Conservation (phyloP, 64 coral and sea anemone species). For the Porites australiensis region DNA sequence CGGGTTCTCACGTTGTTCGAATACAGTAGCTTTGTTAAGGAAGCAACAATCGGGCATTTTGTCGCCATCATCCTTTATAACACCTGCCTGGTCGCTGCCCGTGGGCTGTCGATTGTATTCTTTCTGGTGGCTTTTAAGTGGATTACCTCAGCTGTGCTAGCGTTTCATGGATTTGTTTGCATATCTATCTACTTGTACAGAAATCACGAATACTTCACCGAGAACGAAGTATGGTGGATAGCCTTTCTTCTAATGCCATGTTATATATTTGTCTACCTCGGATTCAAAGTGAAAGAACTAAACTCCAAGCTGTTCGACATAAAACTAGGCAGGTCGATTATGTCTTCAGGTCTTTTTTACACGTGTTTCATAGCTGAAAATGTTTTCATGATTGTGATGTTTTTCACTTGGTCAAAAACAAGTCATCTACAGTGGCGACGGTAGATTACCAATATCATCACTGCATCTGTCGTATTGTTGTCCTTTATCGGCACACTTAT, state of each 20-base stretch:
- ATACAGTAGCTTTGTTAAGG: conserved; percentile 25
- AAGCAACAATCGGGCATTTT: conserved; percentile 15
- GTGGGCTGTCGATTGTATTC: conserved; percentile 57
- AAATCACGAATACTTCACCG: conserved; percentile 46
- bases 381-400: conserved; percentile 48
- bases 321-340: conserved; percentile 49
- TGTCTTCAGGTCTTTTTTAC: conserved; percentile 63
- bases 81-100: conserved; percentile 47
- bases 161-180: conserved; percentile 40
- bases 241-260: conserved; percentile 55
- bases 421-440: not conserved
- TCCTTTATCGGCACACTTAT: conserved; percentile 49
- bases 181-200: conserved; percentile 46
- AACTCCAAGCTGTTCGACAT: conserved; percentile 51
- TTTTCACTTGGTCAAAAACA: conserved; percentile 53
- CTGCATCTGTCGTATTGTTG: conserved; percentile 31
- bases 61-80: conserved; percentile 44
- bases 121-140: conserved; percentile 58
- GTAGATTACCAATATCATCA: conserved; percentile 23
- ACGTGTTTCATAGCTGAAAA: conserved; percentile 48
- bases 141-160: conserved; percentile 48
- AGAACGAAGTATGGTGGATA: conserved; percentile 73
- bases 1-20: conserved; percentile 52
- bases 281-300: conserved; percentile 70
- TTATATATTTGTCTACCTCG: conserved; percentile 63